A percentile compares a stretch with the other conserved stretches of the same genome.
Conservation (phyloP, 2,113 vertebrate species). For the Phalacrocorax pelagicus region DNA sequence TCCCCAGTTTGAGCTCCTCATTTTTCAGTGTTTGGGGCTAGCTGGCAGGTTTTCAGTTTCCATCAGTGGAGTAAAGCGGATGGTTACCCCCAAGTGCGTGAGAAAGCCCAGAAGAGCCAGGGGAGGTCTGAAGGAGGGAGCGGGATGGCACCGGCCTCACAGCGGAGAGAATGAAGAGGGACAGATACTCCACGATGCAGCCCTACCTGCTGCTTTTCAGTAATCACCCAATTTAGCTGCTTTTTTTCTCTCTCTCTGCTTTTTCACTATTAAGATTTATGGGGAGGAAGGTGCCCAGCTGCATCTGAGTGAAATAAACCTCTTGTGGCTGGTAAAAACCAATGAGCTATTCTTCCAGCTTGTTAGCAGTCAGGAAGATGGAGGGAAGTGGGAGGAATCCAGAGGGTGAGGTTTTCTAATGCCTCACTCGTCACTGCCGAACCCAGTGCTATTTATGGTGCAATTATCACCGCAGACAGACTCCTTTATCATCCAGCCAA, state of each 20-base stretch:
- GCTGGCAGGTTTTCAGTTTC: slow-evolving; percentile 38
- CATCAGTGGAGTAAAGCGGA: neutral
- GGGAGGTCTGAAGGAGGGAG: neutral
- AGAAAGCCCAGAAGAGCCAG: neutral
- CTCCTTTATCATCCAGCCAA: slow-evolving; percentile 58
- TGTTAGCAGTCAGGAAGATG: slow-evolving; percentile 59
- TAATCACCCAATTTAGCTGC: neutral
- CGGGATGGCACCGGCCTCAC: rapidly evolving
- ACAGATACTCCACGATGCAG: neutral
- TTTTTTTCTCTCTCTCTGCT: neutral
- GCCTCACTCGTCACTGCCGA: slow-evolving; percentile 47
- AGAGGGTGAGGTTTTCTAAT: slow-evolving; percentile 40
- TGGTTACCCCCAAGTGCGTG: neutral
- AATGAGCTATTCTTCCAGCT: slow-evolving; percentile 6
- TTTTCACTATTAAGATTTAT: slow-evolving; percentile 26
- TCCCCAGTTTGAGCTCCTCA: neutral
- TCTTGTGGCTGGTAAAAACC: neutral
- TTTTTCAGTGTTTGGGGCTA: slow-evolving; percentile 42
- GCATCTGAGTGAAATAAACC: neutral
- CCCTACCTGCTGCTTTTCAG: neutral
- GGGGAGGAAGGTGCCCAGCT: slow-evolving; percentile 5
- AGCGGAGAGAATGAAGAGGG: neutral
- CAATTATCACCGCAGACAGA: slow-evolving; percentile 56
- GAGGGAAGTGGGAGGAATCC: slow-evolving; percentile 55
- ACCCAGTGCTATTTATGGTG: slow-evolving; percentile 56